Conservation (phyloP, 1,140 invertebrate species). For the Charaxes varanes region DNA sequence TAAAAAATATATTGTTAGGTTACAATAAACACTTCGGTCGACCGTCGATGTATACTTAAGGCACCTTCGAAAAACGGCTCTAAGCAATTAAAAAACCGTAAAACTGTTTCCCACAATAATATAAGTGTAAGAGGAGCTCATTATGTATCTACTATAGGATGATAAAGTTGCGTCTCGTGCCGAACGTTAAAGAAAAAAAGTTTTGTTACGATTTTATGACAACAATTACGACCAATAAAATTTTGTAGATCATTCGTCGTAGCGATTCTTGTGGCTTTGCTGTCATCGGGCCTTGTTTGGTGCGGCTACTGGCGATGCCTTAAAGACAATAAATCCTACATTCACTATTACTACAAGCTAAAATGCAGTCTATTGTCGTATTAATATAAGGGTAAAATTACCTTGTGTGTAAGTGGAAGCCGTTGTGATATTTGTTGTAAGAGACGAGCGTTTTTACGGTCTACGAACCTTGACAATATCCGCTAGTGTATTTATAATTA, state of each 20-base stretch:
- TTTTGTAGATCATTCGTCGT: conserved; percentile 62
- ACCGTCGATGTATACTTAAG: conserved; percentile 17
- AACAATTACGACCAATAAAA: conserved; percentile 73
- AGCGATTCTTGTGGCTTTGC: conserved; percentile 61
- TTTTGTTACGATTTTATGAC: conserved; percentile 71
- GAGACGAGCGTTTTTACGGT: conserved; percentile 27
- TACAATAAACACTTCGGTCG: neutral
- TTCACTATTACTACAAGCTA: neutral
- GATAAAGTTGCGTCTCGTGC: conserved; percentile 65
- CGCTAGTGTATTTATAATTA: conserved; percentile 50
- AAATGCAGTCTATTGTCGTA: too few relatives aligned
- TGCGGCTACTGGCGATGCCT: conserved; percentile 30
- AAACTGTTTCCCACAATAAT: conserved; percentile 58
- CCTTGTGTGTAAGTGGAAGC: neutral
- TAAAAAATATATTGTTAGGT: neutral
- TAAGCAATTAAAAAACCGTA: conserved; percentile 61
- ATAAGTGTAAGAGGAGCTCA: conserved; percentile 44
- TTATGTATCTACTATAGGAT: conserved; percentile 49
- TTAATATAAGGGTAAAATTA: conserved; percentile 7
- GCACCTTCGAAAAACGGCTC: conserved; percentile 12
- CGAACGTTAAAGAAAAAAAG: conserved; percentile 68
- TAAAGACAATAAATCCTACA: conserved; percentile 6
- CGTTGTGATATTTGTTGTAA: conserved; percentile 25
- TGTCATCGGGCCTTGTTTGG: conserved; percentile 45
- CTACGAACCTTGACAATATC: conserved; percentile 50